A percentile compares a stretch with the other conserved stretches of the same genome.
Evolutionary conservation across 23 tunicate genomes (phyloP).

Genomic region (Oikopleura albicans): DNA sequence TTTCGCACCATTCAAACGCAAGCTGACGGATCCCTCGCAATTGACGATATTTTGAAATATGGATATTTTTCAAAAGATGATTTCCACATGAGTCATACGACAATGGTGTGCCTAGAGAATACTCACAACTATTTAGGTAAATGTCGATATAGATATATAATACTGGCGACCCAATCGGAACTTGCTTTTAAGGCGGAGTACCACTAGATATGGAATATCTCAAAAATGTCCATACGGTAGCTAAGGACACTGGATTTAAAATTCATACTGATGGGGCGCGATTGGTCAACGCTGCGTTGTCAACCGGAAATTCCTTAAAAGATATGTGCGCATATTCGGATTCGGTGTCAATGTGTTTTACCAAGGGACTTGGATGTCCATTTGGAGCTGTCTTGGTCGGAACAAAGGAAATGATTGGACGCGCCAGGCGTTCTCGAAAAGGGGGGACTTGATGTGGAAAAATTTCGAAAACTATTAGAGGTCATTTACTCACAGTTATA

Average conservation of each 20-base stretch:
- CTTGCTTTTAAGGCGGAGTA: not conserved
- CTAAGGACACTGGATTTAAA: not conserved
- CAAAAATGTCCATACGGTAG: not conserved
- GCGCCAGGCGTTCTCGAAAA: not conserved
- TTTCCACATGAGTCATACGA: not conserved
- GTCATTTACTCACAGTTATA: no score
- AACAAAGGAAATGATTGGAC: not conserved
- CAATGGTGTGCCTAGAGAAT: not conserved
- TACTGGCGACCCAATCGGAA: no score
- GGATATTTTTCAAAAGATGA: not conserved
- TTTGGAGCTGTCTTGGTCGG: not conserved
- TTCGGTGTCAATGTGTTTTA: not conserved
- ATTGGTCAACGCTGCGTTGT: not conserved
- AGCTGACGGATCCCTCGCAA: not conserved
- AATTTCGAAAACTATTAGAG: no score
- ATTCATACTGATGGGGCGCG: constrained; percentile 1
- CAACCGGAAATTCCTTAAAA: not conserved
- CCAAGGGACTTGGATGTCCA: not conserved
- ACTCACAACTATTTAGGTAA: not conserved
- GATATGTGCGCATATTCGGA: not conserved
- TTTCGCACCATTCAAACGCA: not conserved
- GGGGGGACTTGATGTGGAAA: no score
- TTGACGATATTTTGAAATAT: not conserved
- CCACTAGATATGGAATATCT: not conserved
- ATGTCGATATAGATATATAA: no score